These are phyloP conservation scores for Rhinogobius similis DNA, from an alignment of 2,113 vertebrate genomes.

Conservation along the genomic window DNA sequence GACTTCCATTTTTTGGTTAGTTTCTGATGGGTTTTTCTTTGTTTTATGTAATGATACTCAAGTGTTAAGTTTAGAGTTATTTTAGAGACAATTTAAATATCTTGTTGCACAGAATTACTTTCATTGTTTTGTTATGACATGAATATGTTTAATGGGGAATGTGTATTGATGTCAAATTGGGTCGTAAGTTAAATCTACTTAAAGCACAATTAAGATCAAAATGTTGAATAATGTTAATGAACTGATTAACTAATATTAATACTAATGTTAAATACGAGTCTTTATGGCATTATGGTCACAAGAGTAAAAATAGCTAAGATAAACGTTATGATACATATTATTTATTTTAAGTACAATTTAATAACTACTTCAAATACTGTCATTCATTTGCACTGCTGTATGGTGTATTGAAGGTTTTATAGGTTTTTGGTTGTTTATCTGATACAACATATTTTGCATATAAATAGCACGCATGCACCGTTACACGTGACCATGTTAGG, in stretches of 20 bases:
- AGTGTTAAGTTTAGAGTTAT: conserved; percentile 14
- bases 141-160: not conserved
- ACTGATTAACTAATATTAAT: too few species aligned
- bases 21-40: conserved; percentile 22
- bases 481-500: not conserved
- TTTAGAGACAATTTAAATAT: conserved; percentile 8
- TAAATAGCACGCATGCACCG: not conserved
- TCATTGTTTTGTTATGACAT: not conserved
- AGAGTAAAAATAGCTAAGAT: too few species aligned
- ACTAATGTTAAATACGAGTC: too few species aligned
- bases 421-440: not conserved
- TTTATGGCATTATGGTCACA: too few species aligned
- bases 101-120: not conserved
- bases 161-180: not conserved
- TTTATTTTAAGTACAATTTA: too few species aligned
- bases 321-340: too few species aligned
- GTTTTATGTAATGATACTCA: conserved; percentile 34
- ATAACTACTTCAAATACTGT: not conserved
- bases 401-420: not conserved
- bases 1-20: conserved; percentile 11
- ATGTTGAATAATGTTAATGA: too few species aligned
- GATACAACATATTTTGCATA: not conserved
- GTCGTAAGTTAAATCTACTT: not conserved
- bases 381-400: not conserved
- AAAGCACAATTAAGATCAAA: too few species aligned